Evolutionary conservation across 2,797 vertebrate species (phyloP).

Genomic region (Thamnophis elegans): DNA sequence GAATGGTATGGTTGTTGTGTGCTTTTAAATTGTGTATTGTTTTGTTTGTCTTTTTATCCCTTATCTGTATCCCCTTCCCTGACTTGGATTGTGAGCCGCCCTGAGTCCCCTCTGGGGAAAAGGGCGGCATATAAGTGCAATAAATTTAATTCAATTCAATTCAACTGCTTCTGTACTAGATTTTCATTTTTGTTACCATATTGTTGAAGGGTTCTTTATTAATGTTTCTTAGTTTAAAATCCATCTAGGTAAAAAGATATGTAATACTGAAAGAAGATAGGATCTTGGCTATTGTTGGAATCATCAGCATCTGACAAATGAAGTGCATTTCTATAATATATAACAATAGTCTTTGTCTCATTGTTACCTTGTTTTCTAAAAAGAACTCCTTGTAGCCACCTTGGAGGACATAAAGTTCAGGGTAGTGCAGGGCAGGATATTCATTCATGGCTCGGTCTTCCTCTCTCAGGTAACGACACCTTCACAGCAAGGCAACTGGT

Average conservation of each 20-base stretch:
- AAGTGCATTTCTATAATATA: neutral
- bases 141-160: too few species aligned
- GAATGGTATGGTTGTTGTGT: too few species aligned
- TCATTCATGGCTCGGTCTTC: slow-evolving; percentile 69
- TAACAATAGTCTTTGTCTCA: neutral
- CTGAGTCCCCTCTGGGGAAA: too few species aligned
- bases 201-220: neutral
- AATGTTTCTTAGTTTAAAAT: neutral
- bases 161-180: neutral
- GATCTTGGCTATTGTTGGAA: neutral
- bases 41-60: too few species aligned
- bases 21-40: too few species aligned
- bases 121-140: too few species aligned
- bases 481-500: slow-evolving; percentile 43
- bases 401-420: slow-evolving; percentile 73
- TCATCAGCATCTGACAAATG: neutral
- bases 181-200: neutral
- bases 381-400: slow-evolving; percentile 75
- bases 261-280: neutral
- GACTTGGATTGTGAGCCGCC: too few species aligned
- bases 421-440: slow-evolving; percentile 71
- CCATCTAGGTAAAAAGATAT: neutral
- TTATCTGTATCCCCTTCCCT: too few species aligned
- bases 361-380: slow-evolving; percentile 63
- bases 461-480: slow-evolving; percentile 69